A percentile compares a stretch with the other conserved stretches of the same genome.
Conservation (phyloP, 2,113 vertebrate species). For the Lamprologus callipterus region DNA sequence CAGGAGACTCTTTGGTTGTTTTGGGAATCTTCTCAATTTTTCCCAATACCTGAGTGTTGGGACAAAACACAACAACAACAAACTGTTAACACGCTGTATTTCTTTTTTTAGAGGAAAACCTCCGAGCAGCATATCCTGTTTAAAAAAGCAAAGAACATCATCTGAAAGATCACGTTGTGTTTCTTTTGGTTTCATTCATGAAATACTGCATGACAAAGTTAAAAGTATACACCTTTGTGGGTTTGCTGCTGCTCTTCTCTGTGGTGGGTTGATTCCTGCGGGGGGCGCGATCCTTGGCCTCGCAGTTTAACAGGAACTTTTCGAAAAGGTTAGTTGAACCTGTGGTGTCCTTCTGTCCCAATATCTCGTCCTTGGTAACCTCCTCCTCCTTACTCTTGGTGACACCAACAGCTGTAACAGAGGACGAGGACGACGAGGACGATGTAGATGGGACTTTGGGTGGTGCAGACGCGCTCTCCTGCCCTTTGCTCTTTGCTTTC, state of each 20-base stretch:
- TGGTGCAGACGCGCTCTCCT: constrained; percentile 2
- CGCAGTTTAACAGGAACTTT: constrained; percentile 71
- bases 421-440: constrained; percentile 44
- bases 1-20: constrained; percentile 76
- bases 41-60: constrained; percentile 58
- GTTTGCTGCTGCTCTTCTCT: constrained; percentile 42
- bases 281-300: constrained; percentile 71
- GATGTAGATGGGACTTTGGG: constrained; percentile 48
- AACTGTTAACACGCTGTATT: not conserved
- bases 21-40: constrained; percentile 79
- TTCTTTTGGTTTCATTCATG: not conserved
- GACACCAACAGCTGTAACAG: not conserved
- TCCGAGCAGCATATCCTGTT: not conserved
- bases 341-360: constrained; percentile 48
- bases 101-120: not conserved
- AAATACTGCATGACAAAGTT: not conserved
- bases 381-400: constrained; percentile 61
- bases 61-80: not conserved
- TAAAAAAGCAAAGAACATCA: not conserved
- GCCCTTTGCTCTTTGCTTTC: constrained; percentile 57
- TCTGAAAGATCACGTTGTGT: not conserved
- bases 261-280: constrained; percentile 44
- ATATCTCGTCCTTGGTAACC: constrained; percentile 45
- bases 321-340: constrained; percentile 71
- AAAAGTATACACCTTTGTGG: constrained; percentile 58